Base-by-base conservation (phyloP, 2,797 vertebrate genomes). In the Corythornis leucogaster region DNA sequence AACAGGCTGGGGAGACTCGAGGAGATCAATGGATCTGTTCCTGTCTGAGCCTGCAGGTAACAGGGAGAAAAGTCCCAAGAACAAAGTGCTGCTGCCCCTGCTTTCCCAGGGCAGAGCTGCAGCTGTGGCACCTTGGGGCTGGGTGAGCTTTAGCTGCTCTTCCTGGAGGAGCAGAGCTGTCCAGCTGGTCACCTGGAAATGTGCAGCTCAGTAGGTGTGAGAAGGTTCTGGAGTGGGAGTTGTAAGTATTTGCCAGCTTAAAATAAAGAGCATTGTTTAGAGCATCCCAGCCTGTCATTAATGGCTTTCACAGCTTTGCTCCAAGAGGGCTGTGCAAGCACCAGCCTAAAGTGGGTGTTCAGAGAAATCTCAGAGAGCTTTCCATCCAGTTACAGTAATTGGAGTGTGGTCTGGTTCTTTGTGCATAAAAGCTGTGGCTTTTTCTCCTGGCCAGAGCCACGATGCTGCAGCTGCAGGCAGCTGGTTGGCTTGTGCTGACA, bases 11-110 rank as follows among this genome's bases (percentile, higher is more conserved):
- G 4, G 73, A n/a, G 38, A 19, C 30, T 43, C 0, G 2, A n/a
- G 58, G 58, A 21, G 42, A 5, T 76, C 54, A 7, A 0, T 51
- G 66, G 5, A 28, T 67, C 62, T 38, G 4, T 54, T 73, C 22
- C 25, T 50, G 51, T 11, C 51, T 69, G 68, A 55, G 43, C 2
- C 12, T 28, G 14, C 28, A 11, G 6, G 14, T 26, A 35, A 6
- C 22, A 35, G 25, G 17, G 31, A 70, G n/a, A 76, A 42, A 35
- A 30, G 0, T 1, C 40, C 17, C 12, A 4, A 14, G 57, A 55
- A 0, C 15, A 7, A 15, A 68, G n/a, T 9, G 50, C 66, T 1
- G 2, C 40, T 40, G 25, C 0, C 0, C 30, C 24, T 24, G 11
- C 6, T 46, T 59, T 88, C 31, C 38, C 11, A 13, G 43, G 38